Evolutionary conservation across 1,140 invertebrate species (phyloP).

Genomic region (Heliconius himera): DNA sequence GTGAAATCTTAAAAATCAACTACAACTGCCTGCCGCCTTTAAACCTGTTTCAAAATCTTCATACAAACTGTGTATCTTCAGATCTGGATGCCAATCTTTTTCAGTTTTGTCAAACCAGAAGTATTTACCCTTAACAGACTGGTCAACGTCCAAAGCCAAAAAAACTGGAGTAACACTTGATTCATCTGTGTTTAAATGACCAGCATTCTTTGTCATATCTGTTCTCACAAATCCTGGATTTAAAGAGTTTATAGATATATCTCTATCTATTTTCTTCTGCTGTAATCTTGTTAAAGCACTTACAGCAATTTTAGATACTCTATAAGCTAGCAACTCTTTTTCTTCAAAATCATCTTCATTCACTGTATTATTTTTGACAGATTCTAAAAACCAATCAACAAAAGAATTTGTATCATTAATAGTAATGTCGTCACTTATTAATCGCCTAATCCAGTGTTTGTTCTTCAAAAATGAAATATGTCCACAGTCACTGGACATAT

Average conservation of each 20-base stretch:
- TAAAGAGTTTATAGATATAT: slow-evolving; percentile 39
- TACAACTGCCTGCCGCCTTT: slow-evolving; percentile 17
- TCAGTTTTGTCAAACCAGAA: slow-evolving; percentile 43
- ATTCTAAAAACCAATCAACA: slow-evolving; percentile 18
- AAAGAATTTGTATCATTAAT: slow-evolving; percentile 37
- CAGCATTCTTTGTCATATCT: slow-evolving; percentile 32
- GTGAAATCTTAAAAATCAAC: not conserved
- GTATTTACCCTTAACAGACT: slow-evolving; percentile 37
- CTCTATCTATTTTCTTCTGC: slow-evolving; percentile 32
- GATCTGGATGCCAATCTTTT: slow-evolving; percentile 25
- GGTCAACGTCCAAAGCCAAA: slow-evolving; percentile 22
- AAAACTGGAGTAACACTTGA: slow-evolving; percentile 32
- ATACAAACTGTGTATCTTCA: slow-evolving; percentile 22
- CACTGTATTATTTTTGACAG: slow-evolving; percentile 33
- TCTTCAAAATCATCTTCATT: slow-evolving; percentile 34
- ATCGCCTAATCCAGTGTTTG: slow-evolving; percentile 30
- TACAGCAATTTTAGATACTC: slow-evolving; percentile 39
- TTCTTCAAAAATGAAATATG: slow-evolving; percentile 30
- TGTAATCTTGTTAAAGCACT: slow-evolving; percentile 40
- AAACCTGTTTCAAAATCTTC: slow-evolving; percentile 22
- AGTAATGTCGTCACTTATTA: slow-evolving; percentile 31
- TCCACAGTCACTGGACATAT: slow-evolving; percentile 5
- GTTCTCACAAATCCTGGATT: slow-evolving; percentile 41
- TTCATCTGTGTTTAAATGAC: slow-evolving; percentile 30
- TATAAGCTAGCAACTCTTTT: slow-evolving; percentile 24